phyloP scores from a whole-genome alignment of 2,888 invertebrate species.

The Ophioninae sp. region DNA sequence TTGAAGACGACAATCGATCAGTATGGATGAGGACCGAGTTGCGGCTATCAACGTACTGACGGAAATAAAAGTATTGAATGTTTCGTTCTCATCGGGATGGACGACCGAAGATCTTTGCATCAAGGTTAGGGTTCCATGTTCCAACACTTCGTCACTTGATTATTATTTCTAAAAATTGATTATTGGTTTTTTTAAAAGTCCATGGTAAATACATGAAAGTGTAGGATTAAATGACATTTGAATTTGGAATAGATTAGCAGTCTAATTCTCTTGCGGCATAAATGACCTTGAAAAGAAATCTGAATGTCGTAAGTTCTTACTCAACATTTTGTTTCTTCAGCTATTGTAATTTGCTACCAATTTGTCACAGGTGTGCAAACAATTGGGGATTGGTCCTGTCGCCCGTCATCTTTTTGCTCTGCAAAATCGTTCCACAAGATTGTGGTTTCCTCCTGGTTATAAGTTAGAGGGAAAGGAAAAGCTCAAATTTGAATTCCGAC shows the following conservation, averaged over 20 bases:
- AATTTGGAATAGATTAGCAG: no score
- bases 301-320: no score
- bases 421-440: constrained; percentile 84
- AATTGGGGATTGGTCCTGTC: constrained; percentile 88
- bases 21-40: constrained; percentile 74
- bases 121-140: constrained; percentile 69
- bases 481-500: constrained; percentile 87
- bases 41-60: constrained; percentile 72
- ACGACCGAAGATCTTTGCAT: constrained; percentile 77
- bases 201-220: not conserved
- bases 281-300: no score
- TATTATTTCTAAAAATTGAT: not conserved
- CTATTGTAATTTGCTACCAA: not conserved
- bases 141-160: not conserved
- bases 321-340: not conserved
- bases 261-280: no score
- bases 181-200: not conserved
- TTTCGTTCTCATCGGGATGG: constrained; percentile 70
- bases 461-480: constrained; percentile 81
- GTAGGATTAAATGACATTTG: no score
- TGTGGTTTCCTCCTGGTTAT: constrained; percentile 88
- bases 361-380: constrained; percentile 84
- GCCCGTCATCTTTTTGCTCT: constrained; percentile 91
- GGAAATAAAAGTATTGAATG: constrained; percentile 72
- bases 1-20: constrained; percentile 4